Evolutionary conservation across 2,888 invertebrate species (phyloP), one percentile per base, ranked within the genome.

Genomic region (Cheilosia urbana): DNA sequence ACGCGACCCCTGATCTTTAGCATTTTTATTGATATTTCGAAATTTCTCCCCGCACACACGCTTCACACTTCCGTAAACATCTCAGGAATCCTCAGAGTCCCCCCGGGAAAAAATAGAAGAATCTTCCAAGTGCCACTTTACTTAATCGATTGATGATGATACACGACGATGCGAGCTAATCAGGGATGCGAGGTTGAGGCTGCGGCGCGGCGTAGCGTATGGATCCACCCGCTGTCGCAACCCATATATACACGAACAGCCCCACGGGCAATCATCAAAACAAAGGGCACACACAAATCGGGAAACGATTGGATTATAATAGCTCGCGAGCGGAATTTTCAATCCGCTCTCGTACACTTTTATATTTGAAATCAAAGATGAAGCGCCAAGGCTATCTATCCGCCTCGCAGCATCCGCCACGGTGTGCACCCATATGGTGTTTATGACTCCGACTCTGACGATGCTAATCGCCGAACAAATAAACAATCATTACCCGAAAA

Each of bases 81-180:
- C 55, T 81, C 49, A 81, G 57, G 77, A 76, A 81, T 81, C 65
- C 27, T 37, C 21, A 37, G 27, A 30, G 19, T 21, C 5, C 17
- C 57, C 5, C 30, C 47, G 3, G 21, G 51, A 60, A 53, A 53
- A 37, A 49, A 71, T 5, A 21, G 13, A 60, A 62, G 47, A 62
- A 55, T 69, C 40, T 57, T 62, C 71, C 15, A 81, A 85, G 85
- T 85, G 81, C 19, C 85, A 85, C 85, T 85, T 81, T 68, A 66
- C 85, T 85, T 85, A 85, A 85, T 85, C 85, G 85, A 85, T 85
- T 85, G 85, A 85, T 81, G 85, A 85, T 85, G 81, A 85, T 85
- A 85, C 85, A 68, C 58, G 83, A 72, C 69, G 83, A 68, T 49
- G 58, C 37, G 37, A 72, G 71, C 85, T 69, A 78, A 83, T 79